Conservation (phyloP, 2,888 invertebrate genomes). For the Cephus rjabovi region DNA sequence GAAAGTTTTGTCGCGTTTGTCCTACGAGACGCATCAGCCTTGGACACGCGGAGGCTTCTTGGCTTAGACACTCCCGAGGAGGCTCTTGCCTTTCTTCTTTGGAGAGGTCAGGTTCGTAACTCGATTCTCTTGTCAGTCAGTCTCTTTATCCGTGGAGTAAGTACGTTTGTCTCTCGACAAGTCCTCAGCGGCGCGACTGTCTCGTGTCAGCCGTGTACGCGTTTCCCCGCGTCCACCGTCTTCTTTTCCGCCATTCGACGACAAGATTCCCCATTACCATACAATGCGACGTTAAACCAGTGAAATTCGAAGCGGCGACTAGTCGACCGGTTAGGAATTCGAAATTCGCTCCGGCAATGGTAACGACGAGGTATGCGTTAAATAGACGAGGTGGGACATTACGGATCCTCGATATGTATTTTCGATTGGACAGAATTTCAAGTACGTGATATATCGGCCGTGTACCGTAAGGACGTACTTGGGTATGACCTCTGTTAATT, state of each 20-base stretch:
- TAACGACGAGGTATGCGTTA: not conserved
- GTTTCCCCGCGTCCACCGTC: not conserved
- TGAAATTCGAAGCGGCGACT: not conserved
- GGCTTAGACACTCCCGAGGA: not conserved
- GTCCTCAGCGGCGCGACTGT: not conserved
- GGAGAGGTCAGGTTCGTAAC: constrained; percentile 38
- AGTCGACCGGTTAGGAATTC: not conserved
- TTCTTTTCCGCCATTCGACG: not conserved
- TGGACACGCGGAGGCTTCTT: not conserved
- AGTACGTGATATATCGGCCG: not conserved
- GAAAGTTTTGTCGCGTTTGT: not conserved
- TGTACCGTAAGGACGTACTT: not conserved
- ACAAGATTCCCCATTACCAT: not conserved
- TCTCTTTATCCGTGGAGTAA: constrained; percentile 15
- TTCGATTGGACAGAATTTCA: not conserved
- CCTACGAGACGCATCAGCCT: too few species aligned
- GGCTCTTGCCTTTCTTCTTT: constrained; percentile 20
- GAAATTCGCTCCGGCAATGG: not conserved
- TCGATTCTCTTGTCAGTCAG: constrained; percentile 22
- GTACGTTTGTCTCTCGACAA: not conserved
- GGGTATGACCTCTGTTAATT: not conserved
- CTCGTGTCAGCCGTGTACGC: too few species aligned
- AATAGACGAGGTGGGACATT: not conserved
- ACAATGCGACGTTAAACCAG: not conserved
- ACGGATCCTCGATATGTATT: not conserved